phyloP scores from a whole-genome alignment of 2,113 vertebrate species.

The Numida meleagris region DNA sequence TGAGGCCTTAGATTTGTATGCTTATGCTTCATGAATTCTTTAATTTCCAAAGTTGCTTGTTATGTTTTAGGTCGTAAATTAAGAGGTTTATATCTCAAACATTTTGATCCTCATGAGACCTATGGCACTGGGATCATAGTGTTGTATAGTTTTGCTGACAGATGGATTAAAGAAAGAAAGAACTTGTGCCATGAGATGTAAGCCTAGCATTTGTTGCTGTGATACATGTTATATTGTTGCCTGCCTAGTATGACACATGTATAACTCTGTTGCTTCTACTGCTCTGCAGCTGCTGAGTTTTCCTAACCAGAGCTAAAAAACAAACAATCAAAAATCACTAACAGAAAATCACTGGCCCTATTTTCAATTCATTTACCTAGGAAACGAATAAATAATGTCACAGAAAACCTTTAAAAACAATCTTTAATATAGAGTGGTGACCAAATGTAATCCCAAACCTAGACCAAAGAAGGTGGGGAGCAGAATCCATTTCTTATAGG shows the following conservation, averaged over 20 bases:
- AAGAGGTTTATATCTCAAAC: background rate
- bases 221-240: background rate
- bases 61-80: constrained; percentile 28
- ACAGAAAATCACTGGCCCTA: background rate
- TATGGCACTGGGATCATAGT: background rate
- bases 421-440: background rate
- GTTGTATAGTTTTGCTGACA: background rate
- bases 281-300: background rate
- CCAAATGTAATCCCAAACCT: background rate
- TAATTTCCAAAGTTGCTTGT: constrained; percentile 3
- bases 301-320: background rate
- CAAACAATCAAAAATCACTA: background rate
- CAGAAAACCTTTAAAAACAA: background rate
- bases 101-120: background rate
- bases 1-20: background rate
- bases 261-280: background rate
- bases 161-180: background rate
- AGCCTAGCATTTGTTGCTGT: constrained; percentile 11
- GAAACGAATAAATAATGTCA: background rate
- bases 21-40: background rate
- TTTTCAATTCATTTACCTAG: background rate
- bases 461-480: background rate
- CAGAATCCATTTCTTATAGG: background rate
- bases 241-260: background rate
- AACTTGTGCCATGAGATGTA: background rate